These are phyloP conservation scores for Leptopilina drosophilae DNA, from an alignment of 2,888 invertebrate species.

Conservation along the genomic window DNA sequence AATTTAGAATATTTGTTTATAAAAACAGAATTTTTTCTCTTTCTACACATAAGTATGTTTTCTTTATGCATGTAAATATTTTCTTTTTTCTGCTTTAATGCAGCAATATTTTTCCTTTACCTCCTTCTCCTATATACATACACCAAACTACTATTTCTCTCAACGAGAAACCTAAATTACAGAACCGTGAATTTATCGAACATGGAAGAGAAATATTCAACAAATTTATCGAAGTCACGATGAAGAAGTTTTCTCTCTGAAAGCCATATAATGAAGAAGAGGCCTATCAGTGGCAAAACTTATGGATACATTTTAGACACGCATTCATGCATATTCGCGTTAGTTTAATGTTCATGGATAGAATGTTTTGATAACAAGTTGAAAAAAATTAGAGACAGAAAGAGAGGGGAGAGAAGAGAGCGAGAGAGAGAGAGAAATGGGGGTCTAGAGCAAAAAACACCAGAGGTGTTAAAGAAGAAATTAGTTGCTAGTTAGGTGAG, in stretches of 20 bases:
- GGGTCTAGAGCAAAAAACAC: not conserved
- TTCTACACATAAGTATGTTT: too few species aligned
- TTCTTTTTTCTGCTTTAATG: too few species aligned
- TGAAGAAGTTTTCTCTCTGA: constrained; percentile 27
- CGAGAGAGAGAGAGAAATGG: not conserved
- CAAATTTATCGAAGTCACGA: constrained; percentile 37
- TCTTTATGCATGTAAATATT: too few species aligned
- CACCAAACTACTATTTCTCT: not conserved
- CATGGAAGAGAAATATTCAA: constrained; percentile 29
- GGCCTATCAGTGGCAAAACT: constrained; percentile 23
- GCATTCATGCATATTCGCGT: constrained; percentile 33
- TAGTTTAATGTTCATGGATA: constrained; percentile 30
- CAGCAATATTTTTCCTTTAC: too few species aligned
- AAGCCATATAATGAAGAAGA: constrained; percentile 17
- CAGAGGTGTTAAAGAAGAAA: constrained; percentile 27
- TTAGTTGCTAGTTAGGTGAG: constrained; percentile 14
- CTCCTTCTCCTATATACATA: too few species aligned
- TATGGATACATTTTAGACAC: constrained; percentile 38
- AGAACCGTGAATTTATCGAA: not conserved
- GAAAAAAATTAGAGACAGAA: not conserved
- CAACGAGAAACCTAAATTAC: not conserved
- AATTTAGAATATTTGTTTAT: too few species aligned
- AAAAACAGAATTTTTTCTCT: too few species aligned
- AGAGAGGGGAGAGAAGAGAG: not conserved
- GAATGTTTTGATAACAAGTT: not conserved